Evolutionary conservation across 2,797 vertebrate species (phyloP).

Genomic region (Urocyon cinereoargenteus): DNA sequence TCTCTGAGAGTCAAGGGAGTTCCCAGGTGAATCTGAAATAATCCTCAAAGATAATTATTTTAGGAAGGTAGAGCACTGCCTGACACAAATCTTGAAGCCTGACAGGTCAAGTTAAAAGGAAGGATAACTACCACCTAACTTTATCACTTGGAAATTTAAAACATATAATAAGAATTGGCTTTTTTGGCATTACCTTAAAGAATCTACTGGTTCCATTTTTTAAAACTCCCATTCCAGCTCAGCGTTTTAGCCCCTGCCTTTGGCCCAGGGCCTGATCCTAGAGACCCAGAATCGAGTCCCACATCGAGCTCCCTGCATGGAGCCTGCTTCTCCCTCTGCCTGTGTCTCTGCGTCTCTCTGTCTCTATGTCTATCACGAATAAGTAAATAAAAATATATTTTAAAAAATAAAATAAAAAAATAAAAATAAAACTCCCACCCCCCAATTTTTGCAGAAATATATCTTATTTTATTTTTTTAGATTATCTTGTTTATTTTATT

Average conservation of each 20-base stretch:
- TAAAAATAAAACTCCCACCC: not conserved
- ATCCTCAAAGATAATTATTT: not conserved
- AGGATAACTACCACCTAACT: not conserved
- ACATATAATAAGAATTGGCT: not conserved
- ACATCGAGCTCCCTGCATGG: no score
- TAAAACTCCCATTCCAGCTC: not conserved
- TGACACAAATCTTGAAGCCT: not conserved
- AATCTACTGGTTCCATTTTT: not conserved
- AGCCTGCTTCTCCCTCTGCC: no score
- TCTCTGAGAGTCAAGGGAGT: not conserved
- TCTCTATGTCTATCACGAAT: no score
- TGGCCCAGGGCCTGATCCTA: no score
- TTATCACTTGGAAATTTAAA: not conserved
- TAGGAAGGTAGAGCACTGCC: not conserved
- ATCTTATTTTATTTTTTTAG: not conserved
- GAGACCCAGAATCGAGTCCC: no score
- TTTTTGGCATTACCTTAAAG: conserved; percentile 2
- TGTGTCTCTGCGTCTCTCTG: no score
- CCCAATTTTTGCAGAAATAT: not conserved
- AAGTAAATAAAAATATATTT: no score
- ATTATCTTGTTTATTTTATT: no score
- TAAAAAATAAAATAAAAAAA: no score
- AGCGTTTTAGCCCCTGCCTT: no score
- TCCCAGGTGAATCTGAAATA: not conserved
- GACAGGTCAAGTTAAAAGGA: not conserved